phyloP scores from a whole-genome alignment of 2,797 vertebrate species.

The Hyperoplus lanceolatus region DNA sequence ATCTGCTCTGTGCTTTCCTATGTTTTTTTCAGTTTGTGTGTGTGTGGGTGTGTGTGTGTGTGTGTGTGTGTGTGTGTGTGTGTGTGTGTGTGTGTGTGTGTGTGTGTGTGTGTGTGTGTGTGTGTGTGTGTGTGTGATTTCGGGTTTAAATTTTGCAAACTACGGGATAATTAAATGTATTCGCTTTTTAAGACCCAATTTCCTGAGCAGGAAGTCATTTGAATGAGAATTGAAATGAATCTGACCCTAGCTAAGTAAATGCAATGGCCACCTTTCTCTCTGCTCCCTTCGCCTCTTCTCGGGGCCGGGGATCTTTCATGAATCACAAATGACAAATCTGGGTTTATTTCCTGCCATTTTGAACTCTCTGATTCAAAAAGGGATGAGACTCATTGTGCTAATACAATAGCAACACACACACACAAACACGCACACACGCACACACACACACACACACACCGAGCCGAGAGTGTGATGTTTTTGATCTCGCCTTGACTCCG shows the following conservation, averaged over 20 bases:
- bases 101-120: no score
- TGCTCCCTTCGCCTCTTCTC: conserved; percentile 31
- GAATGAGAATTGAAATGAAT: conserved; percentile 72
- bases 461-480: conserved; percentile 48
- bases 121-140: neutral
- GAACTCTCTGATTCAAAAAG: conserved; percentile 51
- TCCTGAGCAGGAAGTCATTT: conserved; percentile 71
- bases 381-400: conserved; percentile 37
- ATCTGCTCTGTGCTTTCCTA: conserved; percentile 46
- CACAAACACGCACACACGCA: neutral
- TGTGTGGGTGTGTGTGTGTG: no score
- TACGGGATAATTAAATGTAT: conserved; percentile 70
- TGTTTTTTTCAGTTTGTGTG: conserved; percentile 24
- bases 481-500: conserved; percentile 63
- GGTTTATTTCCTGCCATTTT: conserved; percentile 68
- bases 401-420: conserved; percentile 43
- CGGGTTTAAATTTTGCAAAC: conserved; percentile 62
- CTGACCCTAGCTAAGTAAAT: conserved; percentile 67
- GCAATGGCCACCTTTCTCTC: conserved; percentile 28
- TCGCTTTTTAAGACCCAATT: conserved; percentile 70
- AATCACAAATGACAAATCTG: conserved; percentile 70
- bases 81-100: no score
- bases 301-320: conserved; percentile 57
- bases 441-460: conserved; percentile 14
- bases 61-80: no score